Evolutionary conservation across 2,888 invertebrate genomes (phyloP).

Genomic region (Apantesis nais): DNA sequence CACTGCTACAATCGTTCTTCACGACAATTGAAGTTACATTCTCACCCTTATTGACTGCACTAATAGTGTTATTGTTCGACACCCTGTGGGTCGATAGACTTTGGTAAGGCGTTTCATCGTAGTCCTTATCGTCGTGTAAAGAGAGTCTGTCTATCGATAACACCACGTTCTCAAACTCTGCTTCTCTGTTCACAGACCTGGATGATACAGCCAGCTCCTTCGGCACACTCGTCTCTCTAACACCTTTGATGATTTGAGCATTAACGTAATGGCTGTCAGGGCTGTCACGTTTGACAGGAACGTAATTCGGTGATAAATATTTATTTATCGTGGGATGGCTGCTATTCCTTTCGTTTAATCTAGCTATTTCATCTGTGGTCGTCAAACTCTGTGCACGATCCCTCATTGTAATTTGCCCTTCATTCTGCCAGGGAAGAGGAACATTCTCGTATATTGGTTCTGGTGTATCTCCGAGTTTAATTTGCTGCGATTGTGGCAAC

Average conservation of each 20-base stretch:
- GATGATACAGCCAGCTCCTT: slow-evolving; percentile 64
- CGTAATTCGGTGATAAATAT: slow-evolving; percentile 56
- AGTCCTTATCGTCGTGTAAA: slow-evolving; percentile 66
- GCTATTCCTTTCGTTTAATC: slow-evolving; percentile 74
- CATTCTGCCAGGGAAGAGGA: slow-evolving; percentile 88
- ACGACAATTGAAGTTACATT: slow-evolving; percentile 77
- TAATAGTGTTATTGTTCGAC: slow-evolving; percentile 69
- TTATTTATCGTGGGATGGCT: slow-evolving; percentile 69
- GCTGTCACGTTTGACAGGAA: slow-evolving; percentile 55
- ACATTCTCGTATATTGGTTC: slow-evolving; percentile 95
- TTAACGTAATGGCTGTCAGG: slow-evolving; percentile 77
- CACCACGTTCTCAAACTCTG: slow-evolving; percentile 66
- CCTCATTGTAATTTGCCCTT: slow-evolving; percentile 63
- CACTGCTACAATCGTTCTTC: slow-evolving; percentile 58
- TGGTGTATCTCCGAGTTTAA: slow-evolving; percentile 74
- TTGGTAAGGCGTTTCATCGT: slow-evolving; percentile 79
- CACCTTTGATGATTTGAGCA: slow-evolving; percentile 78
- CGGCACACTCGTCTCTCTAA: slow-evolving; percentile 71
- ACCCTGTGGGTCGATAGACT: slow-evolving; percentile 75
- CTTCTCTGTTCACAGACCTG: slow-evolving; percentile 59
- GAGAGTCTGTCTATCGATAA: slow-evolving; percentile 69
- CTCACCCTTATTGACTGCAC: slow-evolving; percentile 54
- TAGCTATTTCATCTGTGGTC: slow-evolving; percentile 88
- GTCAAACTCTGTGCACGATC: slow-evolving; percentile 89
- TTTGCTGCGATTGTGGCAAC: slow-evolving; percentile 78